Conservation (phyloP, 2,113 vertebrate species). For the Cercocebus atys region DNA sequence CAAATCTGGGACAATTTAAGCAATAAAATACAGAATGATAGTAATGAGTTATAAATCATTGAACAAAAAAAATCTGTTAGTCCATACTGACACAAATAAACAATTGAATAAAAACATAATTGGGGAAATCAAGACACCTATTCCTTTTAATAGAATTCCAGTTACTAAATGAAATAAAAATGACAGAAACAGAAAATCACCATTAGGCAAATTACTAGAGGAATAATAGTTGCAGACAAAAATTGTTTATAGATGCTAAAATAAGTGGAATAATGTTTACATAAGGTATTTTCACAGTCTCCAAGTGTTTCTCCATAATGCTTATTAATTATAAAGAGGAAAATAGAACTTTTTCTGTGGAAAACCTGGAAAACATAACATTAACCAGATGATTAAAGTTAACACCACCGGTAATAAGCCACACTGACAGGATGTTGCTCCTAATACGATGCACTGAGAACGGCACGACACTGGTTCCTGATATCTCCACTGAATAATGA, state of each 20-base stretch:
- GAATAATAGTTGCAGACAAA: background rate
- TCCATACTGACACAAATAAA: background rate
- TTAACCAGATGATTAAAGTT: background rate
- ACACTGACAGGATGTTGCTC: background rate
- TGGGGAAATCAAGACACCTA: background rate
- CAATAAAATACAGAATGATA: background rate
- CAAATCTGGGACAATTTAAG: background rate
- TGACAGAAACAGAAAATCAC: background rate
- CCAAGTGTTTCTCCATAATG: background rate
- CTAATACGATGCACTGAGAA: background rate
- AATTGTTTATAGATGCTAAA: slow-evolving; percentile 10
- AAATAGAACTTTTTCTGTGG: background rate
- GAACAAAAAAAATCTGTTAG: background rate
- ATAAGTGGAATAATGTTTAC: background rate
- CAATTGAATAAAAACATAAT: background rate
- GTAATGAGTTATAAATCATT: background rate
- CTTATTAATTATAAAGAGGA: background rate
- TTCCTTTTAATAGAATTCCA: background rate
- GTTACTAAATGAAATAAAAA: background rate
- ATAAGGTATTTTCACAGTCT: slow-evolving; percentile 30
- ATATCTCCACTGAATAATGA: background rate
- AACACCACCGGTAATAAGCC: background rate
- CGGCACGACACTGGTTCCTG: background rate
- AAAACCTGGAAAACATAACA: background rate
- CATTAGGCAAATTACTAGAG: background rate